Conservation (phyloP, 2,113 vertebrate species). For the Camarhynchus parvulus region DNA sequence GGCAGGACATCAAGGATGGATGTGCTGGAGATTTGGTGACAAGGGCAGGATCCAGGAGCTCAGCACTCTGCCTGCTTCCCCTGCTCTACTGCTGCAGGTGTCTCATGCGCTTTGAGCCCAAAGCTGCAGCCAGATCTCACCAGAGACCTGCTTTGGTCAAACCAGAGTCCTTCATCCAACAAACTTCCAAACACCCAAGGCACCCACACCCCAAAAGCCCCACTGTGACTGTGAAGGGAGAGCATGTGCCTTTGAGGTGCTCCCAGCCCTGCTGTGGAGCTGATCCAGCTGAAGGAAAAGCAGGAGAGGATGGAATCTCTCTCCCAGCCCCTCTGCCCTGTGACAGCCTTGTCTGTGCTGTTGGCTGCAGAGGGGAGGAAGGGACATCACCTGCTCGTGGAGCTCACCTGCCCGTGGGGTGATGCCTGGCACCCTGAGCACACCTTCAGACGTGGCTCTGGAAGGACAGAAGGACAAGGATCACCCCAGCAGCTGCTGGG, state of each 20-base stretch:
- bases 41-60: background rate
- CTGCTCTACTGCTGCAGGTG: background rate
- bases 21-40: background rate
- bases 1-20: background rate
- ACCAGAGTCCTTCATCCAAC: background rate
- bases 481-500: constrained; percentile 15
- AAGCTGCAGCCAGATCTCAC: background rate
- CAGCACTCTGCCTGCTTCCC: background rate
- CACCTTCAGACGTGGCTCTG: fast-evolving
- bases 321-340: background rate
- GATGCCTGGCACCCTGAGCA: background rate
- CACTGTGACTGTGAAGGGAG: background rate
- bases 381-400: background rate
- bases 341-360: fast-evolving
- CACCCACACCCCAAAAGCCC: fast-evolving
- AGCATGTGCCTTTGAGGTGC: background rate
- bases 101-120: background rate
- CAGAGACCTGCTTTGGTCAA: background rate
- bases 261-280: background rate
- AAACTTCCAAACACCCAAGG: background rate
- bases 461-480: background rate
- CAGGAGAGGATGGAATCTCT: background rate
- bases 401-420: background rate
- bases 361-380: background rate
- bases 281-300: background rate